Evolutionary conservation across 2,888 invertebrate species (phyloP).

Genomic region (Heteromurus nitidus): DNA sequence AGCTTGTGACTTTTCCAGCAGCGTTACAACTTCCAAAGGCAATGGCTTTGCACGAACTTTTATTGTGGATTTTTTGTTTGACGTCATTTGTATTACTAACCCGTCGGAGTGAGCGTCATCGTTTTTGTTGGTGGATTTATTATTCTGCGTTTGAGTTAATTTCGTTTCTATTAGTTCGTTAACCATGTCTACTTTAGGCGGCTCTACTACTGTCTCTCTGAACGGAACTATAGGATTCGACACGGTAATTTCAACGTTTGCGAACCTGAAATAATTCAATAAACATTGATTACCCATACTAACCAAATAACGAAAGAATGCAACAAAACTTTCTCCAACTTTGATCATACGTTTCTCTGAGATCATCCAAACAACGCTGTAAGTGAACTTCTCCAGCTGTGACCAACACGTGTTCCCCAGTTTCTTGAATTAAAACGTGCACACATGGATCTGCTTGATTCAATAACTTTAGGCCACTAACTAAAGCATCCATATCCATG

Average conservation of each 20-base stretch:
- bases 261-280: constrained; percentile 80
- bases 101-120: constrained; percentile 44
- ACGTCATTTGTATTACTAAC: constrained; percentile 80
- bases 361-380: constrained; percentile 95
- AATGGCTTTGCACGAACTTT: constrained; percentile 86
- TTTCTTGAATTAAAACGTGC: constrained; percentile 90
- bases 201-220: constrained; percentile 91
- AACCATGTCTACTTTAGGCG: constrained; percentile 88
- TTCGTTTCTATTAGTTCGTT: constrained; percentile 87
- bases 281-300: too few species aligned
- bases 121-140: constrained; percentile 19
- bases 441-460: constrained; percentile 97
- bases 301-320: not conserved
- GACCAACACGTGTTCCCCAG: constrained; percentile 94
- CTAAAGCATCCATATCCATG: constrained; percentile 81
- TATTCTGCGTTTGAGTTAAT: constrained; percentile 37
- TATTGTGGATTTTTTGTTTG: constrained; percentile 84
- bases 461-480: constrained; percentile 84
- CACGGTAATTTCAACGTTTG: constrained; percentile 89
- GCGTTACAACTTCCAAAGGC: constrained; percentile 82
- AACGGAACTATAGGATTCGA: constrained; percentile 98
- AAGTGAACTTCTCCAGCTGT: constrained; percentile 98
- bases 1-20: constrained; percentile 84
- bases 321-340: not conserved
- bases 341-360: constrained; percentile 79